Evolutionary conservation across 2,888 invertebrate species (phyloP).

Genomic region (Cynaeus angustus): DNA sequence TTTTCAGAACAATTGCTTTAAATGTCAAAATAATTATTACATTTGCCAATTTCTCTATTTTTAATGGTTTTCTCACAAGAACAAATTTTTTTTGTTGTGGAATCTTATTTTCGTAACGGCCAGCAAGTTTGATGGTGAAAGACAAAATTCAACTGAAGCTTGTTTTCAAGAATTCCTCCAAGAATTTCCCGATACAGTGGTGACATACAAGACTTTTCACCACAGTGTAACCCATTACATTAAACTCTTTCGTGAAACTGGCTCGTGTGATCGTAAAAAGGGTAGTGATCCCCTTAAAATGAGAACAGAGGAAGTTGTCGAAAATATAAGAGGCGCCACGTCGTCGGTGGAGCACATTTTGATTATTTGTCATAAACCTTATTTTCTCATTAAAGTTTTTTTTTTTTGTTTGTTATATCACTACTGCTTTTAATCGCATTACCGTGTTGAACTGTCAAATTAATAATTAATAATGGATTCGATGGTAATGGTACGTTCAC

Average conservation of each 20-base stretch:
- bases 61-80: slow-evolving; percentile 37
- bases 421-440: too few relatives aligned
- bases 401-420: too few relatives aligned
- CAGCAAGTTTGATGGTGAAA: neutral
- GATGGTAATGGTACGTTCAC: too few relatives aligned
- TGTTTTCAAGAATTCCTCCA: slow-evolving; percentile 4
- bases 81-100: slow-evolving; percentile 5
- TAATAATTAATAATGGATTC: too few relatives aligned
- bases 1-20: slow-evolving; percentile 14
- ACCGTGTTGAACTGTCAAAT: too few relatives aligned
- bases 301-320: slow-evolving; percentile 30
- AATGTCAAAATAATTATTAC: too few relatives aligned
- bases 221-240: slow-evolving; percentile 8
- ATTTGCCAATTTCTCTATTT: slow-evolving; percentile 12
- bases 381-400: too few relatives aligned
- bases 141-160: neutral
- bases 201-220: slow-evolving; percentile 1
- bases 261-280: slow-evolving; percentile 13
- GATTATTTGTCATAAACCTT: too few relatives aligned
- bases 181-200: slow-evolving; percentile 1
- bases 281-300: slow-evolving; percentile 6
- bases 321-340: neutral
- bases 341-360: too few relatives aligned
- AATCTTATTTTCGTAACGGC: slow-evolving; percentile 12
- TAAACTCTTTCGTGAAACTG: slow-evolving; percentile 9